These are phyloP conservation scores for Albula glossodonta DNA, from an alignment of 2,113 vertebrate genomes.

Conservation along the genomic window DNA sequence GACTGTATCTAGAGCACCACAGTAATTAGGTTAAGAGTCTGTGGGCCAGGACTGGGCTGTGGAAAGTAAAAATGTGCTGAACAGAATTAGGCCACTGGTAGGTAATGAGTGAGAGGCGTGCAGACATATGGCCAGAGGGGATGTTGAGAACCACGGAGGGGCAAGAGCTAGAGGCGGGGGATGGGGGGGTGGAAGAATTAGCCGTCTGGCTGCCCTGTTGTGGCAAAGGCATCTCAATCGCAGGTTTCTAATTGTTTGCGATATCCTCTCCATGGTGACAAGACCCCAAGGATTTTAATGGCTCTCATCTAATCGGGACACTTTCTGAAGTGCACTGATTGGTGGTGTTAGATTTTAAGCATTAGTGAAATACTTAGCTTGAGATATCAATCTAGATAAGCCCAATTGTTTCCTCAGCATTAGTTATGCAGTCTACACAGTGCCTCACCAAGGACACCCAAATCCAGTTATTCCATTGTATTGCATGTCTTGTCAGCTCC, in stretches of 20 bases:
- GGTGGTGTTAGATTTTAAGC: constrained; percentile 14
- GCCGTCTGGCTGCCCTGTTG: constrained; percentile 23
- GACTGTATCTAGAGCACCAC: constrained; percentile 15
- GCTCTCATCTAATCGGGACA: constrained; percentile 40
- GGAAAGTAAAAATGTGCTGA: neutral
- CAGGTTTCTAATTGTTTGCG: neutral
- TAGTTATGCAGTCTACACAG: constrained; percentile 22
- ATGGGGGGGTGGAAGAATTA: constrained; percentile 1
- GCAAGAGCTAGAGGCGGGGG: constrained; percentile 4
- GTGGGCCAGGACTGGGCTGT: neutral
- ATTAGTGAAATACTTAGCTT: constrained; percentile 32
- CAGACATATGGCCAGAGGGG: constrained; percentile 7
- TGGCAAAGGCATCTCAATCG: neutral
- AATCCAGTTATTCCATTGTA: neutral
- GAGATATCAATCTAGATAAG: constrained; percentile 39
- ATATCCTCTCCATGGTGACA: constrained; percentile 38
- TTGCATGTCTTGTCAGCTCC: neutral
- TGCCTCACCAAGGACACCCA: neutral
- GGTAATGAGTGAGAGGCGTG: constrained; percentile 3
- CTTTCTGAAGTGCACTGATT: neutral
- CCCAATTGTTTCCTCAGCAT: constrained; percentile 45
- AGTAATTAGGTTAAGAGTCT: constrained; percentile 47
- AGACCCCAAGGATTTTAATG: constrained; percentile 17
- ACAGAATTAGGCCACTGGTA: constrained; percentile 1
- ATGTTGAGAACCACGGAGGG: neutral